Conservation (phyloP, 2,888 invertebrate genomes). For the Drosophila melanosoma region DNA sequence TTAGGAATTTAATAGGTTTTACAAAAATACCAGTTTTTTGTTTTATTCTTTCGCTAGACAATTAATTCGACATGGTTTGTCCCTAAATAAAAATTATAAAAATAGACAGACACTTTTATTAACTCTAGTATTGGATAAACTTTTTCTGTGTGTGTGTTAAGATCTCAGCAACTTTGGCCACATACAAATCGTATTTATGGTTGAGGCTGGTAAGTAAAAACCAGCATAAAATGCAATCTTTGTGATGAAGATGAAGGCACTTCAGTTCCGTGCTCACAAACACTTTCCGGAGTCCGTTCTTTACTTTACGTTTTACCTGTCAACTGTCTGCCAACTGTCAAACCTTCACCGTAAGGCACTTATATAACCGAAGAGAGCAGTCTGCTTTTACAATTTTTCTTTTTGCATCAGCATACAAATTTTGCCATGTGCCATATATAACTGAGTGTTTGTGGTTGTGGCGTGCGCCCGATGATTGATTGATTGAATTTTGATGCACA, state of each 20-base stretch:
- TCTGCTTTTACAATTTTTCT: background rate
- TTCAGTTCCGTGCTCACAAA: background rate
- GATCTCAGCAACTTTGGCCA: background rate
- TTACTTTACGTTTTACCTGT: slow-evolving; percentile 42
- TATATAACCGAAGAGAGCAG: slow-evolving; percentile 18
- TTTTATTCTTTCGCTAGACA: too few species aligned
- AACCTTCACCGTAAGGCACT: slow-evolving; percentile 20
- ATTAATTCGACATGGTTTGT: slow-evolving; percentile 7
- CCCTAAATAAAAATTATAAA: background rate
- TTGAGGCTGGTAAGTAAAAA: background rate
- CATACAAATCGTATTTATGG: background rate
- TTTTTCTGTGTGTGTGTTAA: background rate
- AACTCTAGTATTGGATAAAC: background rate
- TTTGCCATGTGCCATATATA: background rate
- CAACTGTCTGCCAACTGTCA: slow-evolving; percentile 44
- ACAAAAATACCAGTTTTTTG: background rate
- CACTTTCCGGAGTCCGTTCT: slow-evolving; percentile 15
- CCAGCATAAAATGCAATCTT: slow-evolving; percentile 8
- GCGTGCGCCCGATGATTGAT: slow-evolving; percentile 63
- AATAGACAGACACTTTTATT: background rate
- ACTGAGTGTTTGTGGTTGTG: slow-evolving; percentile 14
- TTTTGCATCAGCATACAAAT: background rate
- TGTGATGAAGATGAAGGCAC: background rate
- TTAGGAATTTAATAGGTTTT: slow-evolving; percentile 39
- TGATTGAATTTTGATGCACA: slow-evolving; percentile 69